Conservation (phyloP, 35 echinoderm and acorn worm species). For the Lytechinus variegatus region DNA sequence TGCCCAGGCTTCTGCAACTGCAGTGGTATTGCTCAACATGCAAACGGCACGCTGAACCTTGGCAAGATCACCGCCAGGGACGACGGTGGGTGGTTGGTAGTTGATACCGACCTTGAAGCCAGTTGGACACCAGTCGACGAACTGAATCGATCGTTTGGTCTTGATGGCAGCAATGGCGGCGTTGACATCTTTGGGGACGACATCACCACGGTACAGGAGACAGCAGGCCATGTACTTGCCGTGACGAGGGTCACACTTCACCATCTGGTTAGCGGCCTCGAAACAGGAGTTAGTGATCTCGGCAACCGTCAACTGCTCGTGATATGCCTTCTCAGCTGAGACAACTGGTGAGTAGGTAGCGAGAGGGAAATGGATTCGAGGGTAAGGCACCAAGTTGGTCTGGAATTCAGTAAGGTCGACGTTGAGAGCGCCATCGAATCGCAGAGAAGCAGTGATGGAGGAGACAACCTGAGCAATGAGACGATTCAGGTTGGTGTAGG, state of each 20-base stretch:
- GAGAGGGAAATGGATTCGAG: constrained; percentile 76
- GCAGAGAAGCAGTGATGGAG: constrained; percentile 20
- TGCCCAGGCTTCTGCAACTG: constrained; percentile 19
- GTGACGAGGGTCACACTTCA: constrained; percentile 66
- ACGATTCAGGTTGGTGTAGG: constrained; percentile 36
- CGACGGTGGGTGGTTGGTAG: constrained; percentile 55
- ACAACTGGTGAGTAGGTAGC: constrained; percentile 77
- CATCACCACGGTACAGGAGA: constrained; percentile 41
- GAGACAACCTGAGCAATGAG: constrained; percentile 37
- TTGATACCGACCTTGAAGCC: constrained; percentile 16
- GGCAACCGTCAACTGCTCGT: constrained; percentile 69
- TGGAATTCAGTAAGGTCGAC: constrained; percentile 83
- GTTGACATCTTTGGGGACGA: constrained; percentile 63
- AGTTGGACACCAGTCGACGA: constrained; percentile 9
- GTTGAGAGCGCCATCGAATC: constrained; percentile 79
- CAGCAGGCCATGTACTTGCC: constrained; percentile 72
- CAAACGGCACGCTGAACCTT: constrained; percentile 56
- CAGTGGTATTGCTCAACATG: constrained; percentile 49
- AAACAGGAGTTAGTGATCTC: constrained; percentile 78
- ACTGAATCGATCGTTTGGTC: constrained; percentile 42
- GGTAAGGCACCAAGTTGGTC: constrained; percentile 80
- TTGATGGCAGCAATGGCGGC: constrained; percentile 53
- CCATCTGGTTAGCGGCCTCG: constrained; percentile 70
- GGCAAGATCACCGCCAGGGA: constrained; percentile 62
- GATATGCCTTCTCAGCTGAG: constrained; percentile 74